A percentile compares a stretch with the other conserved stretches of the same genome.
Evolutionary conservation across 2,797 vertebrate species (phyloP).

Genomic region (Chiropotes sagulatus): DNA sequence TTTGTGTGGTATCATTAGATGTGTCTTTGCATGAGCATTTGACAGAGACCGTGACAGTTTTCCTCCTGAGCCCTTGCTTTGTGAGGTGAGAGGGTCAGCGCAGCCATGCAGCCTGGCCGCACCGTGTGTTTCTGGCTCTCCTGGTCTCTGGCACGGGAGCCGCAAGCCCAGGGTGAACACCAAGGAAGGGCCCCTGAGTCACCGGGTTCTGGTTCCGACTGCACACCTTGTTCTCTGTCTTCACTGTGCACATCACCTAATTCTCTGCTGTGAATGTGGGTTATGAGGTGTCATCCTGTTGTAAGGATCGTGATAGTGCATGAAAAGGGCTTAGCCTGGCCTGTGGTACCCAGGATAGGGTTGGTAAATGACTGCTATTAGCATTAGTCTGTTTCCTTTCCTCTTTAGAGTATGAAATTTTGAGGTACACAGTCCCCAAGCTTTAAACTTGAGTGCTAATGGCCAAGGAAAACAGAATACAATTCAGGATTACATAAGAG

Average conservation of each 20-base stretch:
- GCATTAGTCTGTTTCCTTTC: neutral
- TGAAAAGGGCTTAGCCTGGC: neutral
- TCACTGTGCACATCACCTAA: accelerated
- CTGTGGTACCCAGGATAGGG: neutral
- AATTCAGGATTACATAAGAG: neutral
- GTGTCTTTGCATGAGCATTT: neutral
- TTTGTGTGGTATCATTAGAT: neutral
- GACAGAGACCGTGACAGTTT: neutral
- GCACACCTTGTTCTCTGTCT: neutral
- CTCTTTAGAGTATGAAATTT: neutral
- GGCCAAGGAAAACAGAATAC: neutral
- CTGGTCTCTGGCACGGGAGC: accelerated
- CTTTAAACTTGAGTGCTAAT: neutral
- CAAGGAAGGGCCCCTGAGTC: too few species aligned
- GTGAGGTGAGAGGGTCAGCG: neutral
- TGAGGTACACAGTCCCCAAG: accelerated
- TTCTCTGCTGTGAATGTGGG: neutral
- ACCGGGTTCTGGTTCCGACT: neutral
- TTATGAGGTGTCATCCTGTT: accelerated
- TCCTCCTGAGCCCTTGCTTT: accelerated
- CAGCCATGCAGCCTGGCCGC: accelerated
- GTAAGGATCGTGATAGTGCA: neutral
- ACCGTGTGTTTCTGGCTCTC: neutral
- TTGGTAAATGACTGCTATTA: neutral
- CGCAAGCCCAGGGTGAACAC: neutral